phyloP scores from a whole-genome alignment of 2,797 vertebrate genomes.

The Mareca strepera region DNA sequence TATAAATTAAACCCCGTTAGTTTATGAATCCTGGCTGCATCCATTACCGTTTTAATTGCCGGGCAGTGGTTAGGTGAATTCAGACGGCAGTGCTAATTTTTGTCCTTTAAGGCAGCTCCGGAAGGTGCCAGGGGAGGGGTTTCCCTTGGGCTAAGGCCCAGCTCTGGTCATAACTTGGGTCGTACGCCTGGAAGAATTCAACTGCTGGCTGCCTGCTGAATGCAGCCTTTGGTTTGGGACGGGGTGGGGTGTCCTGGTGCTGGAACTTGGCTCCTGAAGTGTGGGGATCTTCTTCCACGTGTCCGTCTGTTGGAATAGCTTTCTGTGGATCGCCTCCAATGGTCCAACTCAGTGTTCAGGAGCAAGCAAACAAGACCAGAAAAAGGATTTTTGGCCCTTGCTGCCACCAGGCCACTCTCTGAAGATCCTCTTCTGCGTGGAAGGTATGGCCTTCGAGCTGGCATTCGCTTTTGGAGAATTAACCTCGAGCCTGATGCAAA shows the following conservation, averaged over 20 bases:
- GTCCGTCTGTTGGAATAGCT: background rate
- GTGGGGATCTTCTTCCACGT: background rate
- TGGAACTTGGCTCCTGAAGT: background rate
- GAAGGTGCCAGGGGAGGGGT: background rate
- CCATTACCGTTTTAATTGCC: background rate
- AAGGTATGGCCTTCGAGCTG: background rate
- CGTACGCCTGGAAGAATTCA: background rate
- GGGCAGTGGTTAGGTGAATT: background rate
- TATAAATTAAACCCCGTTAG: background rate
- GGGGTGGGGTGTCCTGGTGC: background rate
- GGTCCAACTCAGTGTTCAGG: background rate
- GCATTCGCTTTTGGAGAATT: background rate
- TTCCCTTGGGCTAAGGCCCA: background rate
- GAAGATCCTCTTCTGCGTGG: background rate
- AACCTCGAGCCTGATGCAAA: background rate
- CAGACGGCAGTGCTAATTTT: background rate
- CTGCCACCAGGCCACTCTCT: background rate
- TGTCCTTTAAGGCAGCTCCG: background rate
- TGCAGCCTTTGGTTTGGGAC: background rate
- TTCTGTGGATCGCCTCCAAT: background rate
- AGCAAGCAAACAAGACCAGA: background rate
- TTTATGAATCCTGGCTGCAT: background rate
- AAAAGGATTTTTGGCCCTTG: background rate
- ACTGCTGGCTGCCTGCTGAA: background rate
- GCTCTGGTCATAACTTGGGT: background rate